Conservation (phyloP, 2,888 invertebrate genomes). For the Synergus japonicus region DNA sequence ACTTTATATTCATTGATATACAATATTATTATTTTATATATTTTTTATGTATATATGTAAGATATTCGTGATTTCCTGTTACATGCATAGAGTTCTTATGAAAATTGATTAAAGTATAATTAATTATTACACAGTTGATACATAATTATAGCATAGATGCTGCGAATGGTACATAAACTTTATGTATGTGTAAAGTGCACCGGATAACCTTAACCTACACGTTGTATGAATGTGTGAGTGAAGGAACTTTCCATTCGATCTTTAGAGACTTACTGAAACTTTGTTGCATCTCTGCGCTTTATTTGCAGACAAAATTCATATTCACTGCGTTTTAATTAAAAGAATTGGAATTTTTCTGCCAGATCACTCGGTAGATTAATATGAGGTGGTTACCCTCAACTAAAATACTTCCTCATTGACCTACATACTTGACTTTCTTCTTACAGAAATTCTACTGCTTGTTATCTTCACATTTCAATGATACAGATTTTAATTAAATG, state of each 20-base stretch:
- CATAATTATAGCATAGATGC: no score
- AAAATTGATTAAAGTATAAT: neutral
- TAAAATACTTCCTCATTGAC: no score
- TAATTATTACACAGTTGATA: neutral
- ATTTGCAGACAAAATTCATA: neutral
- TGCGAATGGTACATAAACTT: conserved; percentile 2
- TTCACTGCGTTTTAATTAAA: neutral
- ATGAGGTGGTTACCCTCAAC: no score
- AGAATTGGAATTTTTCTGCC: neutral
- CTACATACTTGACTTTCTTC: no score
- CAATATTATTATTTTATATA: no score
- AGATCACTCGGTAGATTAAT: neutral
- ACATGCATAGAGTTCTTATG: neutral
- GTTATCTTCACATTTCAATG: no score
- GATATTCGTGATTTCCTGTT: no score
- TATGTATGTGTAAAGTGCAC: neutral
- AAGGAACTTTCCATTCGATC: conserved; percentile 56
- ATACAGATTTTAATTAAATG: no score
- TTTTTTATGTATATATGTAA: no score
- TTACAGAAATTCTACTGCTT: no score
- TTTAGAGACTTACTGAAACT: conserved; percentile 7
- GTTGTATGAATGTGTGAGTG: conserved; percentile 43
- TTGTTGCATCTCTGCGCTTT: neutral
- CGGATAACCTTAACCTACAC: conserved; percentile 57
- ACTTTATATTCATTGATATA: no score